Conservation (phyloP, 1,140 invertebrate genomes). For the Delia radicum region DNA sequence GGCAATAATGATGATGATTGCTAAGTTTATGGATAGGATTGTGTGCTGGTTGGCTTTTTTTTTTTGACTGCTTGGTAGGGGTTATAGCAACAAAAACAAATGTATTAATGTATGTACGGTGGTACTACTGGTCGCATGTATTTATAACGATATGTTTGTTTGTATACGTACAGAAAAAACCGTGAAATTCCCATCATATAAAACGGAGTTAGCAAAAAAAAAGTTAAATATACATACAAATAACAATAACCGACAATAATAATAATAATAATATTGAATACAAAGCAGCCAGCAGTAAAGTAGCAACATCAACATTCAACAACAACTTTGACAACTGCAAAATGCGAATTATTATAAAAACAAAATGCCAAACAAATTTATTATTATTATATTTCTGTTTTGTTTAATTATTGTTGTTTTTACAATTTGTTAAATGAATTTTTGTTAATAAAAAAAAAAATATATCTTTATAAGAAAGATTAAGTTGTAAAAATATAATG, state of each 20-base stretch:
- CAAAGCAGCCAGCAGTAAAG: neutral
- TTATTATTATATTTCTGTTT: too few species aligned
- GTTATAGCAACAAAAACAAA: neutral
- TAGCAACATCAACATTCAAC: neutral
- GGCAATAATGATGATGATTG: neutral
- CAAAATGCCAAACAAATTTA: neutral
- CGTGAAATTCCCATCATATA: conserved; percentile 52
- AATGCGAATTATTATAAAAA: too few species aligned
- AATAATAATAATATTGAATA: neutral
- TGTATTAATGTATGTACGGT: neutral
- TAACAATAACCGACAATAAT: neutral
- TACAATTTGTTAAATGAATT: too few species aligned
- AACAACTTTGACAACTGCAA: too few species aligned
- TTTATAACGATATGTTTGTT: conserved; percentile 14
- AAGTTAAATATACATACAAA: conserved; percentile 27
- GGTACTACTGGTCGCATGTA: too few species aligned
- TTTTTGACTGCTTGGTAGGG: too few species aligned
- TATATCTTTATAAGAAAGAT: too few species aligned
- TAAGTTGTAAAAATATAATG: too few species aligned
- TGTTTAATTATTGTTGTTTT: too few species aligned
- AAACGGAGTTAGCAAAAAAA: conserved; percentile 36
- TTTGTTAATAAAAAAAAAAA: too few species aligned
- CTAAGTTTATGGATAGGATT: neutral
- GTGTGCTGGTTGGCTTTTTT: neutral
- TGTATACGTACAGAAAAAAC: conserved; percentile 54